Conservation (phyloP, 2,113 vertebrate species). For the Carollia perspicillata region DNA sequence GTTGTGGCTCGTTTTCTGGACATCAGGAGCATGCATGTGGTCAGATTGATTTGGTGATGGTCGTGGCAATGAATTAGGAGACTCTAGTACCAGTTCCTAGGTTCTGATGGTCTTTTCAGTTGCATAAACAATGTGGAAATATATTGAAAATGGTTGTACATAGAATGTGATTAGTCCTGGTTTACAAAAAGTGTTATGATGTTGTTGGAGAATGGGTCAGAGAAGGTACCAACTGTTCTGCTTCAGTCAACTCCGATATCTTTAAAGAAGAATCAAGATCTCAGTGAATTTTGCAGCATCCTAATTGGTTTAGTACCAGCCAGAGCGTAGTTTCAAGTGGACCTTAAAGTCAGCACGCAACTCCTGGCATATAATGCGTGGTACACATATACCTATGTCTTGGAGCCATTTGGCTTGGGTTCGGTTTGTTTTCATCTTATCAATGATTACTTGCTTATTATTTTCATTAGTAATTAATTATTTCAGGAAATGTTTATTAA, state of each 20-base stretch:
- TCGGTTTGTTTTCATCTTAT: background rate
- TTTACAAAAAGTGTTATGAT: background rate
- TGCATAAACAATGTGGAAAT: background rate
- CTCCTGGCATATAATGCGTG: background rate
- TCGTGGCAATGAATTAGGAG: background rate
- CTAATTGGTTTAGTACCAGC: background rate
- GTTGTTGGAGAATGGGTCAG: background rate
- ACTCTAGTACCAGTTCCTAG: background rate
- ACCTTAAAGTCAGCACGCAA: background rate
- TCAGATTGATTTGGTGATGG: background rate
- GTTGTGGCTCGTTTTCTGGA: background rate
- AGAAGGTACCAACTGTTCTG: background rate
- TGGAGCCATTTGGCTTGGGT: background rate
- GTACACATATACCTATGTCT: background rate
- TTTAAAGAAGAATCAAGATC: background rate
- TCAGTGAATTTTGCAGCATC: background rate
- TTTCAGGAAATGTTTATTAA: background rate
- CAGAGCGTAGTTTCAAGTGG: background rate
- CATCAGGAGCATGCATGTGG: background rate
- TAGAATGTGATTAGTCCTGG: background rate
- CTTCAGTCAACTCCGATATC: background rate
- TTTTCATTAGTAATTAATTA: background rate
- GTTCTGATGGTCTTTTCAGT: background rate
- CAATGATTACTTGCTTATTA: background rate
- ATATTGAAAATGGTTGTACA: background rate